Conservation (phyloP, 2,113 vertebrate species). For the Chloroceryle aenea region DNA sequence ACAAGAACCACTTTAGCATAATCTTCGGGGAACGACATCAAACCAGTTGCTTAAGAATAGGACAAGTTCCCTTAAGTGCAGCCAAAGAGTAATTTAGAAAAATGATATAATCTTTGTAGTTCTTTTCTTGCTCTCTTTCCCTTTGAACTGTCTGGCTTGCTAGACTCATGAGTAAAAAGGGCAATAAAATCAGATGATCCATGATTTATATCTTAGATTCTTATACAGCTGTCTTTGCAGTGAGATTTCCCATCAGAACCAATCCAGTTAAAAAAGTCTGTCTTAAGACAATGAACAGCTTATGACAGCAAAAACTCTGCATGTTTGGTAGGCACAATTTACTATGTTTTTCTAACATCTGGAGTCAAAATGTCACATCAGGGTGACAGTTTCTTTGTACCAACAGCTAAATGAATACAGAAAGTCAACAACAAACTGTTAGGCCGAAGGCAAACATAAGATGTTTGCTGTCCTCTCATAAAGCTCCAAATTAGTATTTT, state of each 20-base stretch:
- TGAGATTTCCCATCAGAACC: neutral
- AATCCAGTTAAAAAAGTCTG: neutral
- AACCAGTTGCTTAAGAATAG: neutral
- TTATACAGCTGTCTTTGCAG: neutral
- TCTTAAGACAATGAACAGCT: neutral
- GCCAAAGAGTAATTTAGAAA: neutral
- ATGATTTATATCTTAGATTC: neutral
- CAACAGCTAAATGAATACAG: constrained; percentile 5
- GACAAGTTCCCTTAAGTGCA: neutral
- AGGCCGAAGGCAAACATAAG: constrained; percentile 17
- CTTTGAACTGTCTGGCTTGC: neutral
- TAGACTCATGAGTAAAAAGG: neutral
- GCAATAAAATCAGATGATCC: neutral
- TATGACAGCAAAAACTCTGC: neutral
- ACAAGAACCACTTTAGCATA: neutral
- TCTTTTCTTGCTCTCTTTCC: neutral
- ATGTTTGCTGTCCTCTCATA: neutral
- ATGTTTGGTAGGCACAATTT: neutral
- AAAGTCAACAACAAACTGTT: neutral
- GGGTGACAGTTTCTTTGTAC: constrained; percentile 1
- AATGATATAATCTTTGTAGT: neutral
- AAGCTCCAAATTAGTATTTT: neutral
- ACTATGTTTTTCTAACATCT: constrained; percentile 4
- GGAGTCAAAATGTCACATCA: constrained; percentile 23
- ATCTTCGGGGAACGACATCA: neutral